phyloP scores from a whole-genome alignment of 2,113 vertebrate genomes.

The Notarius quadriscutis region DNA sequence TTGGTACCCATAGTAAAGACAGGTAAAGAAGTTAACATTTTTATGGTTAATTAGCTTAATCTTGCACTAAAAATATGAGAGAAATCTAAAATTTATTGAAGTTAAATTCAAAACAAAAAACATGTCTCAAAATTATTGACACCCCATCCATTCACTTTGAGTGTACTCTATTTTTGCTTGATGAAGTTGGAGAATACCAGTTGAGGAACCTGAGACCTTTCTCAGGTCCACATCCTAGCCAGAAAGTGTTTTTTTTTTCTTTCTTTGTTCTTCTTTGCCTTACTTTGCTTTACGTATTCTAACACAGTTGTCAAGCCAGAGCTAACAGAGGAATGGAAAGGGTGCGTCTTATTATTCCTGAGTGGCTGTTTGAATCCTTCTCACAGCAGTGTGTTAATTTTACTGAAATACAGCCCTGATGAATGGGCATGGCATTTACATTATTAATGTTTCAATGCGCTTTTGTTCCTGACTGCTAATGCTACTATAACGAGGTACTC shows the following conservation, averaged over 20 bases:
- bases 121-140: neutral
- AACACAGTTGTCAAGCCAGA: neutral
- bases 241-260: neutral
- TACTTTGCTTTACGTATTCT: constrained; percentile 1
- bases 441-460: constrained; percentile 54
- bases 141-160: too few species aligned
- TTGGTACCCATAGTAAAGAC: neutral
- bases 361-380: constrained; percentile 33
- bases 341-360: neutral
- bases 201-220: neutral
- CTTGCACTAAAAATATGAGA: too few species aligned
- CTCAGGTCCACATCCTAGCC: neutral
- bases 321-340: constrained; percentile 51
- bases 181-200: neutral
- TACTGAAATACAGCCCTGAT: constrained; percentile 57
- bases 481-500: constrained; percentile 54
- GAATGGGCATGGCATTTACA: constrained; percentile 55
- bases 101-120: neutral
- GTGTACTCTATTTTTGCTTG: neutral
- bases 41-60: neutral
- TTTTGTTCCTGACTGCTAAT: constrained; percentile 63
- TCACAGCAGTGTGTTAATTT: constrained; percentile 45
- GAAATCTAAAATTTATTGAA: too few species aligned
- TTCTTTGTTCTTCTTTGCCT: neutral
- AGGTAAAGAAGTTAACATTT: neutral